phyloP scores from a whole-genome alignment of 2,797 vertebrate genomes.

The Diceros bicornis region DNA sequence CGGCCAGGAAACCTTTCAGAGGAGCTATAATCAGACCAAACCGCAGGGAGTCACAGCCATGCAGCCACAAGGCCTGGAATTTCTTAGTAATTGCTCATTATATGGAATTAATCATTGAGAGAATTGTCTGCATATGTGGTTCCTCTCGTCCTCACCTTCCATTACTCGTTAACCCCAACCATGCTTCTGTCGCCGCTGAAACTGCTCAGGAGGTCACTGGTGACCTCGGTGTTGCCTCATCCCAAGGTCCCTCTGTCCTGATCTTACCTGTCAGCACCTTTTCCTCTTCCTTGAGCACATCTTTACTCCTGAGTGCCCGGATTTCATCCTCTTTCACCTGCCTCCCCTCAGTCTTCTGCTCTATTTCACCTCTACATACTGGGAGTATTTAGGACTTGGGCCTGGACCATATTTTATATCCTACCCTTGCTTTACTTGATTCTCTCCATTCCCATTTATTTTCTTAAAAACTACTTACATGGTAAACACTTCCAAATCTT shows the following conservation, averaged over 20 bases:
- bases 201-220: accelerated
- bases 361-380: not conserved
- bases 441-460: not conserved
- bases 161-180: not conserved
- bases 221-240: accelerated
- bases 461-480: not conserved
- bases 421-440: not conserved
- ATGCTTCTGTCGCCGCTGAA: not conserved
- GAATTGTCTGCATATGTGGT: not conserved
- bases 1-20: not conserved
- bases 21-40: not conserved
- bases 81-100: not conserved
- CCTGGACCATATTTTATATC: not conserved
- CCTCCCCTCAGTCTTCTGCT: accelerated
- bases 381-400: not conserved
- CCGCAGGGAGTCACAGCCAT: not conserved
- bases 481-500: not conserved
- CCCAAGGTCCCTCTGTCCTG: not conserved
- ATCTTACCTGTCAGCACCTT: not conserved
- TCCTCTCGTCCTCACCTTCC: not conserved
- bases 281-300: too few relatives aligned
- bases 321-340: accelerated
- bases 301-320: not conserved
- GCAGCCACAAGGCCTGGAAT: not conserved
- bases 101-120: not conserved